phyloP scores from a whole-genome alignment of 2,113 vertebrate genomes.

The Ptilorrhoa leucosticta region DNA sequence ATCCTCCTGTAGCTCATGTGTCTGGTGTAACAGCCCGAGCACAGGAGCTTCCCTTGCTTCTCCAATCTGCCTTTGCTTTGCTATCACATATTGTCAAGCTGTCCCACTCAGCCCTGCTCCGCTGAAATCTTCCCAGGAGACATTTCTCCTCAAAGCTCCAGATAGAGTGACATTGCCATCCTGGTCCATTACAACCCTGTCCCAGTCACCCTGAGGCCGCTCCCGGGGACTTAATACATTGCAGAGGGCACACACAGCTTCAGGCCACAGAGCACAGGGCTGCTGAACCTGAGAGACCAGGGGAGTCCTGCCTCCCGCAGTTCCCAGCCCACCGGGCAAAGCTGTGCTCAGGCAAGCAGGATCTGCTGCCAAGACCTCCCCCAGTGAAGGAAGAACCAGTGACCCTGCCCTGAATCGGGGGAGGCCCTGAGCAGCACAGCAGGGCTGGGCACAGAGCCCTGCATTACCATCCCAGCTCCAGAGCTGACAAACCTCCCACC shows the following conservation, averaged over 20 bases:
- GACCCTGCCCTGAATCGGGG: too few relatives aligned
- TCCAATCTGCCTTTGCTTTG: not conserved
- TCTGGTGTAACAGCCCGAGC: not conserved
- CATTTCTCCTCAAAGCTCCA: not conserved
- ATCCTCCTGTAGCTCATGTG: not conserved
- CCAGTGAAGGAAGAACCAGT: not conserved
- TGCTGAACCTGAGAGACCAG: not conserved
- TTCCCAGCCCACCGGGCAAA: not conserved
- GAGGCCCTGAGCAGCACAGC: not conserved
- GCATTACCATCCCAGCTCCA: not conserved
- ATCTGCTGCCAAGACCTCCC: not conserved
- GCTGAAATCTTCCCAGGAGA: not conserved
- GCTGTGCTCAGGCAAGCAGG: not conserved
- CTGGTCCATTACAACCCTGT: not conserved
- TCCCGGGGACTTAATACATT: rapidly evolving
- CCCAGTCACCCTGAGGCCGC: rapidly evolving
- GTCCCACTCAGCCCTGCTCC: not conserved
- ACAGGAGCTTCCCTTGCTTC: not conserved
- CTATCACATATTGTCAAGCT: not conserved
- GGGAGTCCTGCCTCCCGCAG: not conserved
- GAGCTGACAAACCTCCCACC: conserved; percentile 12
- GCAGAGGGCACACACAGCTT: not conserved
- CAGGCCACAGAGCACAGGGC: not conserved
- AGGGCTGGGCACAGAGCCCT: not conserved
- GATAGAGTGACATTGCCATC: not conserved